Evolutionary conservation across 2,888 invertebrate genomes (phyloP).

Genomic region (Antitype chi): DNA sequence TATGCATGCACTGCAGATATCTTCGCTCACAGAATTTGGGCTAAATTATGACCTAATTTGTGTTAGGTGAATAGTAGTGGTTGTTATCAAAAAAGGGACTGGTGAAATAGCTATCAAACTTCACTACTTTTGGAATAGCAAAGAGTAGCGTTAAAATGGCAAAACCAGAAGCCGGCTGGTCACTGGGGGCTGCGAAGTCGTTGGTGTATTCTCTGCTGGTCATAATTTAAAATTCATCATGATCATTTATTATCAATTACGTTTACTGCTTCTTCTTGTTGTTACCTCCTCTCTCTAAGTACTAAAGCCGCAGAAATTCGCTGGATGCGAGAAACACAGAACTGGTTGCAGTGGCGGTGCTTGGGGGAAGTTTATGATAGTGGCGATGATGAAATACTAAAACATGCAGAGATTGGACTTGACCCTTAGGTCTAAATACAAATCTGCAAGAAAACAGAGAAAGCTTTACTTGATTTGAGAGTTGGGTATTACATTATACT

Average conservation of each 20-base stretch:
- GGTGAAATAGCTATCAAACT: background rate
- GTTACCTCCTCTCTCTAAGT: background rate
- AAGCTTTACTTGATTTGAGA: background rate
- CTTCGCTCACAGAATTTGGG: background rate
- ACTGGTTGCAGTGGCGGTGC: no score
- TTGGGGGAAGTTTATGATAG: no score
- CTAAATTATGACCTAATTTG: background rate
- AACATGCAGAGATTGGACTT: background rate
- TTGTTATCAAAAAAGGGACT: background rate
- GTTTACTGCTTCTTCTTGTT: background rate
- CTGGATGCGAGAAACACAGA: no score
- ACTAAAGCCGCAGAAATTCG: no score
- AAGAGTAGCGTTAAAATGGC: background rate
- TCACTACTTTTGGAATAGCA: background rate
- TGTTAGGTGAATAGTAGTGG: background rate
- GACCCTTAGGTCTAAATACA: background rate
- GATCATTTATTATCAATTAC: background rate
- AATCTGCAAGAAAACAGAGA: background rate
- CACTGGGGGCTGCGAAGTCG: background rate
- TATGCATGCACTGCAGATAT: constrained; percentile 35
- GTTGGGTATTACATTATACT: background rate
- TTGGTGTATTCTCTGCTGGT: background rate
- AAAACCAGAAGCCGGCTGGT: background rate
- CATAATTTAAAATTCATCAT: background rate
- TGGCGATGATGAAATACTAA: background rate